Percentiles rank a stretch among this genome's conserved stretches.
Conservation (phyloP, 2,888 invertebrate genomes). For the Machimus atricapillus region DNA sequence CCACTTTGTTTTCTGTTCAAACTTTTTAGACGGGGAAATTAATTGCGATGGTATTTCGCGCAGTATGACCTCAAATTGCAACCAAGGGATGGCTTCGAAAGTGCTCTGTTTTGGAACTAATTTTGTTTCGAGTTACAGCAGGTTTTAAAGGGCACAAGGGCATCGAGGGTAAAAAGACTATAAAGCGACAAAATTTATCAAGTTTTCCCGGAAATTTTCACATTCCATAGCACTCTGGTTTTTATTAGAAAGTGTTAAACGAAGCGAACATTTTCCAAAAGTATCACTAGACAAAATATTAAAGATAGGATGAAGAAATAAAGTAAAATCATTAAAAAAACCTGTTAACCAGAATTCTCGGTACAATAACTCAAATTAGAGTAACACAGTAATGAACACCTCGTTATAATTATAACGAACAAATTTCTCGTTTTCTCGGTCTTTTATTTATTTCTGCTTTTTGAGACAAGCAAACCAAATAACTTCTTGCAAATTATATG, state of each 20-base stretch:
- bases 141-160: background rate
- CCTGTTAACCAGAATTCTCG: too few species aligned
- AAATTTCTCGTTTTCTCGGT: too few species aligned
- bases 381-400: too few species aligned
- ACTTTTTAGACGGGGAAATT: background rate
- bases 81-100: background rate
- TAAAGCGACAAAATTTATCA: background rate
- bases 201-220: background rate
- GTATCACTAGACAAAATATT: too few species aligned
- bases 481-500: too few species aligned
- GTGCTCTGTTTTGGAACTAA: background rate
- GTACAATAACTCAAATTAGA: too few species aligned
- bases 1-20: background rate
- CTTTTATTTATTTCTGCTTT: too few species aligned
- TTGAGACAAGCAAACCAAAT: too few species aligned
- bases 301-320: too few species aligned
- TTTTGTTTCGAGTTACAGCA: background rate
- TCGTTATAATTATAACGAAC: too few species aligned
- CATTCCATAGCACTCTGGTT: background rate
- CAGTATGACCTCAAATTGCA: background rate
- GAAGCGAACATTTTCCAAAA: background rate
- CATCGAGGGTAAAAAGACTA: background rate
- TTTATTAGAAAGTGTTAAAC: background rate
- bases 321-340: too few species aligned
- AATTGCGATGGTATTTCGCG: background rate